Base-by-base conservation (phyloP, 2,113 vertebrate species). In the Sturnira hondurensis region DNA sequence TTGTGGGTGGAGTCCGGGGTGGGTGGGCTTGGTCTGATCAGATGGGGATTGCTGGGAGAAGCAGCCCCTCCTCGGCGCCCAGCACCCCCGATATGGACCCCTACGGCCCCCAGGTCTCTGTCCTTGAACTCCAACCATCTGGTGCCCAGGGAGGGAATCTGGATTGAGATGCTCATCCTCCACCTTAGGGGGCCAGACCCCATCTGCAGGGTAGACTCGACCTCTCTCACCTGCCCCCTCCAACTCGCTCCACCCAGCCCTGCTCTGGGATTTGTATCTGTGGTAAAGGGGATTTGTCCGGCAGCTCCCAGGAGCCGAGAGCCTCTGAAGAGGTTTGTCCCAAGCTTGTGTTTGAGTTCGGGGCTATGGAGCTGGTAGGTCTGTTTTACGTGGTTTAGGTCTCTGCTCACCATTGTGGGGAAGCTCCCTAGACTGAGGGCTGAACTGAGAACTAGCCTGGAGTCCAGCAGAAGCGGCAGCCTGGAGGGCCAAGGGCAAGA, bases 181-280 rank as follows among this genome's bases (percentile, higher is more conserved):
- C 78, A 58, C 38, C 22, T 41, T 43, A 89, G 36, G n/a, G n/a
- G 19, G 19, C 61, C 26, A 47, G 6, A n/a, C 3, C 56, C 15
- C 31, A 36, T 65, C 71, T 83, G 84, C 38, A 47, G 11, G 54
- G 16, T 24, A 22, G 28, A 17, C 20, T 8, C 50, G 71, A 81
- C 24, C 50, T 73, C 43, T 38, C 58, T 45, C 5, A 4, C 16
- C 11, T 0, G 0, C 45, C 19, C 28, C 28, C 13, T 22, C 24
- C 22, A 47, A 3, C 22, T 54, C 14, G 43, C 47, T 43, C 43
- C 14, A 28, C 24, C 13, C 26, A 36, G 45, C n/a, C 7, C 85
- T 83, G 65, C 71, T 58, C 78, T 63, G 47, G 20, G 56, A 63
- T 38, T 74, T 7, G 33, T n/a, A 38, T 74, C 28, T n/a, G 4